These are phyloP conservation scores for Chaetodon trifascialis DNA, from an alignment of 2,113 vertebrate genomes.

Conservation along the genomic window DNA sequence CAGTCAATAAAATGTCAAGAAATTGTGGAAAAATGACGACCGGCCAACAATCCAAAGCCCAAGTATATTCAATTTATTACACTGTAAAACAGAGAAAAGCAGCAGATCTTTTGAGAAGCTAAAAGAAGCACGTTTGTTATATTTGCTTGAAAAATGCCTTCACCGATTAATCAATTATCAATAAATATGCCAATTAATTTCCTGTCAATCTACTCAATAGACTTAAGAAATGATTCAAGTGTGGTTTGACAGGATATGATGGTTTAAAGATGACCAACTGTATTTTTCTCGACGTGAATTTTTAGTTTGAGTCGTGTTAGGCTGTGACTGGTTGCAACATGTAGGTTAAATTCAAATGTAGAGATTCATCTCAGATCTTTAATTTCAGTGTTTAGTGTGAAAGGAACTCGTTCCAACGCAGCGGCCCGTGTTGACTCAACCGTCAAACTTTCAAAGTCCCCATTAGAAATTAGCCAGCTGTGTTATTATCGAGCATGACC, in stretches of 20 bases:
- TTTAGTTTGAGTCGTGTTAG: too few species aligned
- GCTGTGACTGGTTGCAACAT: too few species aligned
- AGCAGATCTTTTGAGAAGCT: not conserved
- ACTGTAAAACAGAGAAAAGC: not conserved
- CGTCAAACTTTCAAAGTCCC: not conserved
- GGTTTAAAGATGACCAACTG: too few species aligned
- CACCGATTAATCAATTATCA: not conserved
- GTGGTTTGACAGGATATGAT: too few species aligned
- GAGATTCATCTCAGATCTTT: too few species aligned
- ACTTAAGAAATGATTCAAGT: too few species aligned
- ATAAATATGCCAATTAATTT: too few species aligned
- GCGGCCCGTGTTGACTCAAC: not conserved
- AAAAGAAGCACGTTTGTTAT: not conserved
- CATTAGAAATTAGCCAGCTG: conserved; percentile 11
- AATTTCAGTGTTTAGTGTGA: not conserved
- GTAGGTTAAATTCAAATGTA: too few species aligned
- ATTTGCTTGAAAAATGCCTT: not conserved
- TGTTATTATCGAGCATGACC: not conserved
- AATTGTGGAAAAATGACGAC: not conserved
- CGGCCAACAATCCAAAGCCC: not conserved
- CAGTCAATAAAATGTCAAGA: not conserved
- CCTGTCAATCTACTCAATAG: too few species aligned
- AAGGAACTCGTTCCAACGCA: not conserved
- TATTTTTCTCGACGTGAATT: too few species aligned
- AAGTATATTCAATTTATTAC: not conserved